Percentiles rank a stretch among this genome's conserved stretches.
phyloP scores from a whole-genome alignment of 2,888 invertebrate genomes.

The Pheosia tremula region DNA sequence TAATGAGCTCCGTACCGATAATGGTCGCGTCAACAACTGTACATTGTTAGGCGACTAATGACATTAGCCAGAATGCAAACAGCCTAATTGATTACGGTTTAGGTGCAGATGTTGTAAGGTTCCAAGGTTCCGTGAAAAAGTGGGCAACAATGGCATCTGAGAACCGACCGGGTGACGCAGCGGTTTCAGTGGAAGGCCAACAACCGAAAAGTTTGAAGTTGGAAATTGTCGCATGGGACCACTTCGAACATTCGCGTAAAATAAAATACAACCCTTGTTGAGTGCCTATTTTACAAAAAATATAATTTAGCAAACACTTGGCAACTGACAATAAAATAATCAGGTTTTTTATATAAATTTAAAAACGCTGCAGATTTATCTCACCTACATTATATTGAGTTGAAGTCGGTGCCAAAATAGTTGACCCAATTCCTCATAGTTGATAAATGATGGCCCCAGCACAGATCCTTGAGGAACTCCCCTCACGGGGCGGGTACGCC shows the following conservation, averaged over 20 bases:
- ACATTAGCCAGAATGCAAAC: too few relatives aligned
- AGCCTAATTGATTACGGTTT: too few relatives aligned
- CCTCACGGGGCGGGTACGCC: neutral
- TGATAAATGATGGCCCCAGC: conserved; percentile 6
- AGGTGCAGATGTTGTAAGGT: neutral
- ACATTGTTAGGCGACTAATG: too few relatives aligned
- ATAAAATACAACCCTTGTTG: neutral
- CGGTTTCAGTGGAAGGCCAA: neutral
- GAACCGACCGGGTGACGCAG: neutral
- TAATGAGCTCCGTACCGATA: too few relatives aligned
- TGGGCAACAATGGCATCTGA: neutral
- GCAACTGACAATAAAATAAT: too few relatives aligned
- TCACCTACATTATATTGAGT: too few relatives aligned
- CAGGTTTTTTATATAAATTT: too few relatives aligned
- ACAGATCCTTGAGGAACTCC: conserved; percentile 1
- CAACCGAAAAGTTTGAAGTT: neutral
- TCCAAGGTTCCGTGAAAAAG: neutral
- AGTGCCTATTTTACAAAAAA: neutral
- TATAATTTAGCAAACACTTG: neutral
- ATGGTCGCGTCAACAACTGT: too few relatives aligned
- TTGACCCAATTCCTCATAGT: conserved; percentile 1
- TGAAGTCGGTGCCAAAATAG: neutral
- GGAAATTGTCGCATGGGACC: neutral
- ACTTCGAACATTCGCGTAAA: neutral
- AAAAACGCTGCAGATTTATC: too few relatives aligned